These are phyloP conservation scores for Phacellophora camtschatica DNA, from an alignment of 30 jellyfish, hydroid and myxozoan species.

Conservation along the genomic window DNA sequence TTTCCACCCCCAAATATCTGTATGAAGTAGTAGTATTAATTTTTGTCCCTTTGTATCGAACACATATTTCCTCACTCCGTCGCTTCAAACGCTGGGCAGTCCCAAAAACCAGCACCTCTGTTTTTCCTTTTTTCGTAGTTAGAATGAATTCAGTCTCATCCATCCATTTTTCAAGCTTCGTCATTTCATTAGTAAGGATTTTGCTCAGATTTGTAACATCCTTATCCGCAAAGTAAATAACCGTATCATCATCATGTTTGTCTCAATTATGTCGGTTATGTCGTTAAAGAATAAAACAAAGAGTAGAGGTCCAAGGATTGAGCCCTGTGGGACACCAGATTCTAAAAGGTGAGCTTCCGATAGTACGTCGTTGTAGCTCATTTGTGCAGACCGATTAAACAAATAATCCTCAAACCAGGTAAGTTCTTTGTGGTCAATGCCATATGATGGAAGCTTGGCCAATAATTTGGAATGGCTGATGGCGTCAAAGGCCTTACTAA, in stretches of 20 bases:
- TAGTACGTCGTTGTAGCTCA: constrained; percentile 26
- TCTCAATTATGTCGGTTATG: constrained; percentile 17
- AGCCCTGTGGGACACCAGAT: constrained; percentile 64
- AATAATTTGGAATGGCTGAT: too few species aligned
- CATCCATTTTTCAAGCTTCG: too few species aligned
- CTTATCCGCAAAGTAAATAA: constrained; percentile 33
- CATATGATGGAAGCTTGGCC: constrained; percentile 57
- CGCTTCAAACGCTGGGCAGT: too few species aligned
- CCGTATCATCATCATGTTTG: constrained; percentile 44
- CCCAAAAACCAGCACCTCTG: constrained; percentile 16
- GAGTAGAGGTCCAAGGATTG: constrained; percentile 55
- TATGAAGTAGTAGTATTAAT: too few species aligned
- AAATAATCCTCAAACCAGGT: too few species aligned
- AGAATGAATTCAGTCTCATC: too few species aligned
- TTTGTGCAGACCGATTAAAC: too few species aligned
- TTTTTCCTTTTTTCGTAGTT: constrained; percentile 27
- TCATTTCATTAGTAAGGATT: neutral
- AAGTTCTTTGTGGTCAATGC: constrained; percentile 32
- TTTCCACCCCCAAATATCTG: too few species aligned
- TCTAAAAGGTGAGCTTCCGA: constrained; percentile 10
- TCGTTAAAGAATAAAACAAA: too few species aligned
- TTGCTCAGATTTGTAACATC: constrained; percentile 16
- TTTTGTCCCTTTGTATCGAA: too few species aligned
- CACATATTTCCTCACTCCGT: too few species aligned
- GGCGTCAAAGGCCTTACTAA: constrained; percentile 64